These are phyloP conservation scores for Cephus pygmeus DNA, from an alignment of 2,888 invertebrate species.

Conservation along the genomic window DNA sequence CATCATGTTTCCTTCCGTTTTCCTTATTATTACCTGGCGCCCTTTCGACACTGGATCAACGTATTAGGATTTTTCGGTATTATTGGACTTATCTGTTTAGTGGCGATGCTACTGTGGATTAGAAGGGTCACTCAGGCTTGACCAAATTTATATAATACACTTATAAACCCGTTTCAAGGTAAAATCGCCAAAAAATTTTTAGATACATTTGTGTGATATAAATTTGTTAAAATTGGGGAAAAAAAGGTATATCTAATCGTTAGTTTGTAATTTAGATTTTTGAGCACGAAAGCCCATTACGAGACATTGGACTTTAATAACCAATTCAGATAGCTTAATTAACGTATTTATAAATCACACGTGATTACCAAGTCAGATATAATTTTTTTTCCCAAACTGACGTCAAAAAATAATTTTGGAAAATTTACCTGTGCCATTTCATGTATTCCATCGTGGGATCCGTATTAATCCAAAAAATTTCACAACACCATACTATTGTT, in stretches of 20 bases:
- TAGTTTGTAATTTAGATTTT: neutral
- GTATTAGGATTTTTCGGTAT: neutral
- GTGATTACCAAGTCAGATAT: neutral
- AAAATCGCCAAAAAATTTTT: neutral
- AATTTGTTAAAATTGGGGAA: neutral
- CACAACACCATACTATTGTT: neutral
- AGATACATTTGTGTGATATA: neutral
- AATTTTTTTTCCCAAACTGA: neutral
- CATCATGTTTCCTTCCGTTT: neutral
- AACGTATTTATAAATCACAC: neutral
- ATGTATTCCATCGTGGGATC: neutral
- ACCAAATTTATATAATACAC: neutral
- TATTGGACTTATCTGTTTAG: neutral
- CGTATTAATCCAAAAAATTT: neutral
- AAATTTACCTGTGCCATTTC: neutral
- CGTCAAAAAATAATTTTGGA: neutral
- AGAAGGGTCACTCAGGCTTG: neutral
- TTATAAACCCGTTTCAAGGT: no score
- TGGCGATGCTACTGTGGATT: neutral
- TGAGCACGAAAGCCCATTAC: neutral
- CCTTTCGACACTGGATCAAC: neutral
- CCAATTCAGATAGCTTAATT: neutral
- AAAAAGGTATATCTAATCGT: neutral
- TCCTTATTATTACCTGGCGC: neutral
- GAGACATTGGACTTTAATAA: neutral